Conservation (phyloP, 1,140 invertebrate species). For the Anoplolepis gracilipes region DNA sequence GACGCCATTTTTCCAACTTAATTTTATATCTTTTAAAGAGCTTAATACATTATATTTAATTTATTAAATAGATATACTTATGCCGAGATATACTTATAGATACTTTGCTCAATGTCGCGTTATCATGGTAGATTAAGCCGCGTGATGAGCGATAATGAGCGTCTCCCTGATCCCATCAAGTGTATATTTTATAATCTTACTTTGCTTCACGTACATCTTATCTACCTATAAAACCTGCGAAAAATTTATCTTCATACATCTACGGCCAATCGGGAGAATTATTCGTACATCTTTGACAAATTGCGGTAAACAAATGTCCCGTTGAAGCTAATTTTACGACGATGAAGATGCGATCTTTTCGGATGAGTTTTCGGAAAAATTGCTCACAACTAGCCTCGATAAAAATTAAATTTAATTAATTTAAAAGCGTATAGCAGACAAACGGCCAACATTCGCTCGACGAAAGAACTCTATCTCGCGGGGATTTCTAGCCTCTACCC, state of each 20-base stretch:
- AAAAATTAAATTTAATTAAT: constrained; percentile 2
- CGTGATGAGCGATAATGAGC: neutral
- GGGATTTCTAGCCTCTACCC: neutral
- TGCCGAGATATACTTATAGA: neutral
- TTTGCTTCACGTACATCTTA: neutral
- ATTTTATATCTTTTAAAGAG: too few species aligned
- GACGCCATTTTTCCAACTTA: too few species aligned
- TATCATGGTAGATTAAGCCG: neutral
- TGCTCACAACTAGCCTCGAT: neutral
- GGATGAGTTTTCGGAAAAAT: neutral
- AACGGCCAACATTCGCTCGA: neutral
- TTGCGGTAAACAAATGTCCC: neutral
- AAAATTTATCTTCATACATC: neutral
- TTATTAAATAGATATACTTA: too few species aligned
- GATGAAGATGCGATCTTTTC: neutral
- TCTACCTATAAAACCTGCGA: neutral
- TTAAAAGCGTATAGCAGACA: neutral
- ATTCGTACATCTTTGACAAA: neutral
- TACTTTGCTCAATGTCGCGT: neutral
- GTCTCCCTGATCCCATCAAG: neutral
- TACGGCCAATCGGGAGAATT: neutral
- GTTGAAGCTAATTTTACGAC: neutral
- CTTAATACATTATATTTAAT: too few species aligned
- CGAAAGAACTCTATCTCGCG: neutral
- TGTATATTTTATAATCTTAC: neutral